Percentiles rank a stretch among this genome's conserved stretches.
Evolutionary conservation across 2,113 vertebrate genomes (phyloP).

Genomic region (Coptodon bakossiorum): DNA sequence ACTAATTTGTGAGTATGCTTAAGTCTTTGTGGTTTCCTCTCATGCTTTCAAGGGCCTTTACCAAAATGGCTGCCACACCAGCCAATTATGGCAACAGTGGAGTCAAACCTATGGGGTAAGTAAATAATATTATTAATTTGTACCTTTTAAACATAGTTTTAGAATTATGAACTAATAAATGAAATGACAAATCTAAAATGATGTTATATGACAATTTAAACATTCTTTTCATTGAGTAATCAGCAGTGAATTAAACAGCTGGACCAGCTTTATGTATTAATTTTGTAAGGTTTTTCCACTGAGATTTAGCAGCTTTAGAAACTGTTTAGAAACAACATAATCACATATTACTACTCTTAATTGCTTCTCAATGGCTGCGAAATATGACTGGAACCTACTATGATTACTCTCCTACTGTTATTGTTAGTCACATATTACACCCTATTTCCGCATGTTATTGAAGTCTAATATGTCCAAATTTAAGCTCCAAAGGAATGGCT

Average conservation of each 20-base stretch:
- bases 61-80: slow-evolving; percentile 92
- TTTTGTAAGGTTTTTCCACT: neutral
- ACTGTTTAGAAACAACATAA: neutral
- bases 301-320: neutral
- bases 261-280: neutral
- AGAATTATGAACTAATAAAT: neutral
- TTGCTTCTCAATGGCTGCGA: neutral
- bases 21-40: neutral
- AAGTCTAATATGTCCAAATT: neutral
- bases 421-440: neutral
- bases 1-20: neutral
- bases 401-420: neutral
- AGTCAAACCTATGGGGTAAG: slow-evolving; percentile 90
- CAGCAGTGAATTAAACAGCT: neutral
- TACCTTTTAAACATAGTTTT: neutral
- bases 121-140: neutral
- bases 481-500: neutral
- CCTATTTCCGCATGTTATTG: neutral
- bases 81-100: slow-evolving; percentile 86
- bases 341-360: neutral
- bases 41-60: slow-evolving; percentile 79
- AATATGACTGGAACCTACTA: neutral
- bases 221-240: neutral
- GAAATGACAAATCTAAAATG: neutral
- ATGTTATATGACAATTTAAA: neutral